Evolutionary conservation across 2,113 vertebrate genomes (phyloP).

Genomic region (Oncorhynchus nerka): DNA sequence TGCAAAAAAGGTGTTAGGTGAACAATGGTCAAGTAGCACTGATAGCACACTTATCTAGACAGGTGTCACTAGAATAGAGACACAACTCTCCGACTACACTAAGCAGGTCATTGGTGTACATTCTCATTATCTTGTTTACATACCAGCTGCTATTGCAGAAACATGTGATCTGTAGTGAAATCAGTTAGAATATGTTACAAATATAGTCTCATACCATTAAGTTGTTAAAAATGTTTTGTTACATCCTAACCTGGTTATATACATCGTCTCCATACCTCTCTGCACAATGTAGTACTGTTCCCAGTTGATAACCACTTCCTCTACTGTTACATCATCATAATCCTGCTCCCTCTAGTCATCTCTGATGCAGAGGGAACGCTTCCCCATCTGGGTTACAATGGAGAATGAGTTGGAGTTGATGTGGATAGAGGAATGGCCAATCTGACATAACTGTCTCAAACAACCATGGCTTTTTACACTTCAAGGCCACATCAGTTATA

Average conservation of each 20-base stretch:
- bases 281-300: constrained; percentile 27
- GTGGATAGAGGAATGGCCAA: background rate
- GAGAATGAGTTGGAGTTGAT: constrained; percentile 7
- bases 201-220: background rate
- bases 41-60: background rate
- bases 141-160: background rate
- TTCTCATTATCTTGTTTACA: background rate
- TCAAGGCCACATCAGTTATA: constrained; percentile 18
- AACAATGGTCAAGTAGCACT: background rate
- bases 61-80: background rate
- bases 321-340: constrained; percentile 18
- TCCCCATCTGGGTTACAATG: constrained; percentile 4
- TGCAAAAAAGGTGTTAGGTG: too few species aligned
- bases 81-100: background rate
- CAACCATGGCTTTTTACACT: constrained; percentile 24
- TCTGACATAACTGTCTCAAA: background rate
- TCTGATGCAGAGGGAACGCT: constrained; percentile 10
- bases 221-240: background rate
- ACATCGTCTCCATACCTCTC: background rate
- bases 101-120: background rate
- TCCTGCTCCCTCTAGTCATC: constrained; percentile 28
- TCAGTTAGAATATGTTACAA: background rate
- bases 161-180: background rate
- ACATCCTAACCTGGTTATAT: constrained; percentile 6
- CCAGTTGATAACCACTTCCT: constrained; percentile 41